A percentile compares a stretch with the other conserved stretches of the same genome.
phyloP scores from a whole-genome alignment of 1,140 invertebrate species.

The Bombus superbus region DNA sequence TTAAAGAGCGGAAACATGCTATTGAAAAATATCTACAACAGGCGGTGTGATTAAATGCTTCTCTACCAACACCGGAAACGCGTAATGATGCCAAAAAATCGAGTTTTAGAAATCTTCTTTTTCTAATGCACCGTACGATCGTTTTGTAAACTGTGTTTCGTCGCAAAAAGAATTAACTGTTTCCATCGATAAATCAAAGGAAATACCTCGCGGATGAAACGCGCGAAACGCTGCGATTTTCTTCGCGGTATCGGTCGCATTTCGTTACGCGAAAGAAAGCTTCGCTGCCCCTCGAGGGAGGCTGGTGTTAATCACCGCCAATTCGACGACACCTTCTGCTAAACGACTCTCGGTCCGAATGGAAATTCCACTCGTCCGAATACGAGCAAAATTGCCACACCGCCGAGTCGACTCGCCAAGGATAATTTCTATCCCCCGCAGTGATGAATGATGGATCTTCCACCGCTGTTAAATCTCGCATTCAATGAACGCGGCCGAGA shows the following conservation, averaged over 20 bases:
- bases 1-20: conserved; percentile 1
- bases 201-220: too few species aligned
- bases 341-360: background rate
- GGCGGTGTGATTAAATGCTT: background rate
- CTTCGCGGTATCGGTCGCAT: too few species aligned
- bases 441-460: conserved; percentile 16
- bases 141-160: too few species aligned
- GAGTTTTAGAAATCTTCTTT: background rate
- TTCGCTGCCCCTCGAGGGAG: background rate
- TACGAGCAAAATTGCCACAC: background rate
- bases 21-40: background rate
- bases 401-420: background rate
- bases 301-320: too few species aligned
- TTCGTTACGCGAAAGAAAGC: background rate
- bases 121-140: background rate
- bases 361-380: background rate
- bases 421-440: conserved; percentile 32
- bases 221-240: too few species aligned
- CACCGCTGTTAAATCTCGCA: conserved; percentile 42
- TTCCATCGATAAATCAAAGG: too few species aligned
- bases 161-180: too few species aligned
- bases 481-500: conserved; percentile 50
- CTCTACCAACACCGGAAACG: background rate
- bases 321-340: background rate
- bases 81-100: background rate